These are phyloP conservation scores for Agrenia bidenticulata DNA, from an alignment of 2,888 invertebrate species.

Conservation along the genomic window DNA sequence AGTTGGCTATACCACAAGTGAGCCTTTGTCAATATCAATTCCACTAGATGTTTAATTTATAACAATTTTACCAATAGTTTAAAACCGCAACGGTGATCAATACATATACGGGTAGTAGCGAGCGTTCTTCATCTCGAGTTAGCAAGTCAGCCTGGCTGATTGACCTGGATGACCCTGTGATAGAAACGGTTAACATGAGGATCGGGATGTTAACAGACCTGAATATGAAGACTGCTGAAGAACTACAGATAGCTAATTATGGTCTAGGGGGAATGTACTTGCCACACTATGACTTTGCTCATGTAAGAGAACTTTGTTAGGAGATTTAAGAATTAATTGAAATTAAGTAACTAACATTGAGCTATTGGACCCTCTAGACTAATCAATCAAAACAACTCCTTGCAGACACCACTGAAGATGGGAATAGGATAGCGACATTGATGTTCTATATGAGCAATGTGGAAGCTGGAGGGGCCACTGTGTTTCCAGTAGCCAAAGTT, in stretches of 20 bases:
- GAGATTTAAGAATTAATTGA: neutral
- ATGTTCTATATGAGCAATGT: slow-evolving; percentile 87
- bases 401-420: slow-evolving; percentile 56
- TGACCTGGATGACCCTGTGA: slow-evolving; percentile 73
- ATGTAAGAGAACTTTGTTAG: slow-evolving; percentile 60
- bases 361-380: neutral
- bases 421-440: slow-evolving; percentile 91
- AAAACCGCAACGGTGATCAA: slow-evolving; percentile 93
- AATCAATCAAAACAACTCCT: too few relatives aligned
- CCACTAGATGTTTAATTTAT: too few relatives aligned
- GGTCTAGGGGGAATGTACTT: slow-evolving; percentile 98
- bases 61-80: slow-evolving; percentile 64
- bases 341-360: neutral
- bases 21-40: too few relatives aligned
- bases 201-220: slow-evolving; percentile 85
- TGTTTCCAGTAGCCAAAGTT: slow-evolving; percentile 76
- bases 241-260: slow-evolving; percentile 96
- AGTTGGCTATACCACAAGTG: slow-evolving; percentile 82
- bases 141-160: slow-evolving; percentile 97
- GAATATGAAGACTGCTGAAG: slow-evolving; percentile 84
- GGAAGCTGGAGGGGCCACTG: slow-evolving; percentile 94
- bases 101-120: slow-evolving; percentile 82
- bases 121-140: slow-evolving; percentile 90
- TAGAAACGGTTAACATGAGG: slow-evolving; percentile 73
- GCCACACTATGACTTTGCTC: slow-evolving; percentile 90